Evolutionary conservation across 2,888 invertebrate species (phyloP).

Genomic region (Melanotus villosus): DNA sequence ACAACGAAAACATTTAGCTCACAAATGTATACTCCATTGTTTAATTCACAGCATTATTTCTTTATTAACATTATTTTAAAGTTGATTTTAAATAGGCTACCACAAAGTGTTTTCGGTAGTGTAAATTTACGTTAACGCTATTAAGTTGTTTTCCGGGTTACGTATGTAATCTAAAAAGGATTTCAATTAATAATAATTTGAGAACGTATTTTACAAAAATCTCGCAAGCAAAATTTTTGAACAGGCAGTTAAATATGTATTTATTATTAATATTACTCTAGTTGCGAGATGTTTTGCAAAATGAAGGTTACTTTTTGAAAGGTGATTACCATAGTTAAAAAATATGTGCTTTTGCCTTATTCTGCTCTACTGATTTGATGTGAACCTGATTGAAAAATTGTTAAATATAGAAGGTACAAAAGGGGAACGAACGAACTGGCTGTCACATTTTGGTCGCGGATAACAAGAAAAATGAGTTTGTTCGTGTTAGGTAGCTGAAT

Average conservation of each 20-base stretch:
- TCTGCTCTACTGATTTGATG: slow-evolving; percentile 11
- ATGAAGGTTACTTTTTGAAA: neutral
- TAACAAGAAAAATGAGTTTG: slow-evolving; percentile 8
- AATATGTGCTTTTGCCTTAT: slow-evolving; percentile 29
- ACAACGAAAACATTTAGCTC: too few relatives aligned
- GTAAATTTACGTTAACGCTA: too few relatives aligned
- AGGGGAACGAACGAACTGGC: neutral
- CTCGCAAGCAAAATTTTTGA: slow-evolving; percentile 1
- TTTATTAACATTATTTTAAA: too few relatives aligned
- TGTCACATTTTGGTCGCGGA: slow-evolving; percentile 20
- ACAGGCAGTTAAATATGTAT: slow-evolving; percentile 23
- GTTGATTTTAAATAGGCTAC: too few relatives aligned
- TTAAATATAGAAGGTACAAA: neutral
- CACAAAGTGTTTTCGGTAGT: too few relatives aligned
- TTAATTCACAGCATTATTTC: too few relatives aligned
- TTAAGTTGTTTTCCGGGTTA: too few relatives aligned
- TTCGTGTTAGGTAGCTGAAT: slow-evolving; percentile 29
- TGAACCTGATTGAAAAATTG: neutral
- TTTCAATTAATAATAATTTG: slow-evolving; percentile 6
- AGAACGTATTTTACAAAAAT: neutral
- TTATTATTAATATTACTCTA: neutral
- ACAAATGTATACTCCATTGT: too few relatives aligned
- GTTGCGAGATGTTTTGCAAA: slow-evolving; percentile 20
- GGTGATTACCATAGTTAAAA: slow-evolving; percentile 23
- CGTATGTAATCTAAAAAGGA: neutral